phyloP scores from a whole-genome alignment of 2,888 invertebrate genomes.

The Drosophila rellima region DNA sequence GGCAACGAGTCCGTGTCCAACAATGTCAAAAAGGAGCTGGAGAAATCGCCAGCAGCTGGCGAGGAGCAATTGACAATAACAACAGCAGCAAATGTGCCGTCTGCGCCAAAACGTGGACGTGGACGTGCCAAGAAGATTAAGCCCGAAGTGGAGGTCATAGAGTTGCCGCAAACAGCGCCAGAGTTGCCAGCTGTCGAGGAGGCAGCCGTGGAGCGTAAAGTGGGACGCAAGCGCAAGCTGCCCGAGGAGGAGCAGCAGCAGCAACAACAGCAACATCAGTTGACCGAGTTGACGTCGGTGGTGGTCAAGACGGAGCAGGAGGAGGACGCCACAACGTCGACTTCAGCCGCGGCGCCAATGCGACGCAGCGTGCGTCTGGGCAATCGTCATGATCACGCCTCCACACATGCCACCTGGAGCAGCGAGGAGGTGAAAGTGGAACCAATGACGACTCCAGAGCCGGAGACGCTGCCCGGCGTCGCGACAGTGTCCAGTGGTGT shows the following conservation, averaged over 20 bases:
- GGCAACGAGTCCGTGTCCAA: conserved; percentile 10
- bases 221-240: conserved; percentile 72
- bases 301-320: conserved; percentile 72
- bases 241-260: conserved; percentile 55
- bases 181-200: conserved; percentile 12
- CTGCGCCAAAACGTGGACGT: conserved; percentile 73
- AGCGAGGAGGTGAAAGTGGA: conserved; percentile 73
- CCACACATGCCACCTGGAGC: conserved; percentile 15
- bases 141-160: conserved; percentile 49
- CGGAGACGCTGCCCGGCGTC: not conserved
- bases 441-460: conserved; percentile 33
- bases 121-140: conserved; percentile 76
- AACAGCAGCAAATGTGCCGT: not conserved
- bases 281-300: conserved; percentile 31
- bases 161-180: conserved; percentile 12
- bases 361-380: conserved; percentile 84
- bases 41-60: conserved; percentile 35
- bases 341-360: conserved; percentile 50
- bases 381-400: conserved; percentile 75
- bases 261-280: conserved; percentile 1
- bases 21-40: conserved; percentile 61
- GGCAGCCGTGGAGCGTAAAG: conserved; percentile 57
- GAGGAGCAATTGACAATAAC: conserved; percentile 2
- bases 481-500: not conserved
- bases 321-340: conserved; percentile 35